Base-by-base conservation (phyloP, 2,797 vertebrate genomes). In the Leucoraja ocellata region DNA sequence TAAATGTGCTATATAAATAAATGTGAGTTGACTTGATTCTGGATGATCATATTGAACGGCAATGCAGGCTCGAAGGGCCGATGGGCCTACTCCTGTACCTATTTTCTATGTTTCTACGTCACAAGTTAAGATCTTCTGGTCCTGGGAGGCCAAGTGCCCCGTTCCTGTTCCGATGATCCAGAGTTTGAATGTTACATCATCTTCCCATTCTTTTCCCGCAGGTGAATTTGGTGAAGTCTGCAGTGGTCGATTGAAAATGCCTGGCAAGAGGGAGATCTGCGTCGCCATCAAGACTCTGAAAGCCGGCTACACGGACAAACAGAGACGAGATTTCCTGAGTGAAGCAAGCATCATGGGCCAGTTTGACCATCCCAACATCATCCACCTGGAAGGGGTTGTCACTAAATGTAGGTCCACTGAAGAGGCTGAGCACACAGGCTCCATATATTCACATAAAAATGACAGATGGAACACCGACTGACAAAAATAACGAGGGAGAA, bases 321-420 rank as follows among this genome's bases (percentile, higher is more conserved):
- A 99, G 95, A 97, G 98, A 95, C 95, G 98, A 95, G 98, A 99
- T 96, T 99, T 99, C 95, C 96, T 99, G 95, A 99, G 98, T 0
- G 98, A 99, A 95, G 98, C 98, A 95, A 98, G 98, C 97, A 98
- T 99, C 96, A 99, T 99, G 98, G 98, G 98, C 94, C 98, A 99
- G 95, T 99, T 99, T 94, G 98, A 99, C 95, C 98, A 99, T 94
- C 98, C 98, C 0, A 99, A 99, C 94, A 99, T 99, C 95, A 99
- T 99, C 94, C 98, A 98, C 95, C 96, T 99, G 94, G 98, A 99
- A 97, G 98, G 98, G 0, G 98, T 99, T 23, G 98, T 99, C 95
- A 99, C 98, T 91, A 99, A 99, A 97, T 99, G 99, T 99, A 97
- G 54, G 98, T 96, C 92, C 93, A 94, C n/a, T 93, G 93, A 94